A percentile compares a stretch with the other conserved stretches of the same genome.
phyloP scores from a whole-genome alignment of 2,888 invertebrate genomes.

The Plebejus argus region DNA sequence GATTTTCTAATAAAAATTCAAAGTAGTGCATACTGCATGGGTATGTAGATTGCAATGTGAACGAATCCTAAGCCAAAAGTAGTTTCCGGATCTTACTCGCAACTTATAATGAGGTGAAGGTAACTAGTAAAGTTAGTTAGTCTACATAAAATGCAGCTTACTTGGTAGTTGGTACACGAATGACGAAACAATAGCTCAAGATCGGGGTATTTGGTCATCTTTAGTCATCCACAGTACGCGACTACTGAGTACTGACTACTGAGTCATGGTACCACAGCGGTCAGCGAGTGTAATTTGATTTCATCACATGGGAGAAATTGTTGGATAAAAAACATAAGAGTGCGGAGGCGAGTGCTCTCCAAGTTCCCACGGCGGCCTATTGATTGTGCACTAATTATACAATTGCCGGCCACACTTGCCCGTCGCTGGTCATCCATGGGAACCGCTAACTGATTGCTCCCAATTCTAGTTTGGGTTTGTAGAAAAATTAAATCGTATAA shows the following conservation, averaged over 20 bases:
- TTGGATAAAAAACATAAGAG: constrained; percentile 27
- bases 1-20: too few species aligned
- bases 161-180: too few species aligned
- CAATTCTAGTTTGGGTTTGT: neutral
- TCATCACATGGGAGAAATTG: constrained; percentile 23
- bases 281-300: constrained; percentile 18
- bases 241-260: constrained; percentile 17
- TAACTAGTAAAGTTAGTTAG: too few species aligned
- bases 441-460: constrained; percentile 43
- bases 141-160: too few species aligned
- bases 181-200: too few species aligned
- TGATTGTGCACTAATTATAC: constrained; percentile 64
- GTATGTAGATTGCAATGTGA: too few species aligned
- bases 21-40: too few species aligned
- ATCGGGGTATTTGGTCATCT: neutral
- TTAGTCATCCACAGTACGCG: neutral
- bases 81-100: too few species aligned
- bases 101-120: too few species aligned
- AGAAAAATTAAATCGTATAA: neutral
- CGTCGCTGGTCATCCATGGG: constrained; percentile 41
- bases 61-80: too few species aligned
- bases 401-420: constrained; percentile 50
- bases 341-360: constrained; percentile 31
- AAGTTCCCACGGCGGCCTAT: constrained; percentile 47
- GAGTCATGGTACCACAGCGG: constrained; percentile 12